Conservation (phyloP, 2,888 invertebrate species). For the Rotaria sp. region DNA sequence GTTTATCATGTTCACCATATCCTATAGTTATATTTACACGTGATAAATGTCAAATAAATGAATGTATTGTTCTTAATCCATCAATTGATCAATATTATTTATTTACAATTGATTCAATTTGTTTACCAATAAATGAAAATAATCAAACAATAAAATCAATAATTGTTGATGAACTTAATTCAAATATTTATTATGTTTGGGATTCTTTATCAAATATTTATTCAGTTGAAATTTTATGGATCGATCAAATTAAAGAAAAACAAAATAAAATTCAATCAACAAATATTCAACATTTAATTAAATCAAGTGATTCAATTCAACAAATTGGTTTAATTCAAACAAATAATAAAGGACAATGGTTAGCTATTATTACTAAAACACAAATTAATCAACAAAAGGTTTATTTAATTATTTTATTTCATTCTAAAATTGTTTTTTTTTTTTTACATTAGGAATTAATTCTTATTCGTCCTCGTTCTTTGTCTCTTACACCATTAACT, state of each 20-base stretch:
- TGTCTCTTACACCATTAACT: neutral
- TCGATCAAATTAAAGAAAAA: neutral
- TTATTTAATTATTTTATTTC: neutral
- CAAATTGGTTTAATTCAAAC: conserved; percentile 6
- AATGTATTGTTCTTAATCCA: neutral
- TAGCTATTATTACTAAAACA: neutral
- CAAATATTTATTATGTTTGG: neutral
- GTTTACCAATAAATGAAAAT: neutral
- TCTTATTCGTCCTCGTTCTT: conserved; percentile 4
- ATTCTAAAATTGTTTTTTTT: no score
- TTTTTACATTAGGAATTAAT: neutral
- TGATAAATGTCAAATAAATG: neutral
- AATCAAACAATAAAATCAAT: neutral
- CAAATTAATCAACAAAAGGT: neutral
- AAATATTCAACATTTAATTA: neutral
- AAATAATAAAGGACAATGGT: neutral
- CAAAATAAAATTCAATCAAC: neutral
- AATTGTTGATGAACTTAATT: neutral
- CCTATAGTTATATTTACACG: neutral
- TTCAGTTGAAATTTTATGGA: neutral
- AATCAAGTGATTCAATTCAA: neutral
- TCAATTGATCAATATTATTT: neutral
- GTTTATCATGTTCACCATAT: neutral
- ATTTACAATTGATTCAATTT: conserved; percentile 13
- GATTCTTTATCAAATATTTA: conserved; percentile 10